Conservation (phyloP, 2,888 invertebrate species). For the Machimus rusticus region DNA sequence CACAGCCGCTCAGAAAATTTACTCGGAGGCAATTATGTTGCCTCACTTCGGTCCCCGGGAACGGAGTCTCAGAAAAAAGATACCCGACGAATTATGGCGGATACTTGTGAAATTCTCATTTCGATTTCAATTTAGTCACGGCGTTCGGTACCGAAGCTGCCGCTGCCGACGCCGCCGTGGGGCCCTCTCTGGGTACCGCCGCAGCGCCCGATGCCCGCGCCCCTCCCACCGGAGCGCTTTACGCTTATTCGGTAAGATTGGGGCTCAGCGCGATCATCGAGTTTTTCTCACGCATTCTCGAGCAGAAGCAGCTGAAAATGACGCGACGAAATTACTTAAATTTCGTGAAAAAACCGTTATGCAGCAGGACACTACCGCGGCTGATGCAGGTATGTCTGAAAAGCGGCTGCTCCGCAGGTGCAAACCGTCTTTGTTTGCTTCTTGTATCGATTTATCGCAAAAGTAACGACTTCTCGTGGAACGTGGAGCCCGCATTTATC, state of each 20-base stretch:
- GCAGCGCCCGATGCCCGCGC: not conserved
- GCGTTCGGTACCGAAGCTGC: not conserved
- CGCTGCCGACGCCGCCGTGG: not conserved
- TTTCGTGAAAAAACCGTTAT: not conserved
- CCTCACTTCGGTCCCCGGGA: not conserved
- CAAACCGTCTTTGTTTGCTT: not conserved
- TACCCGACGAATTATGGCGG: not conserved
- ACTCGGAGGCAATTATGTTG: not conserved
- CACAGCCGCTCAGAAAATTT: not conserved
- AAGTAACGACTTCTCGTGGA: not conserved
- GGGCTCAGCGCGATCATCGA: not conserved
- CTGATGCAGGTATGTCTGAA: not conserved
- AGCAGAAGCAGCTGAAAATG: not conserved
- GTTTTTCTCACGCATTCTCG: not conserved
- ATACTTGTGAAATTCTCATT: slow-evolving; percentile 7
- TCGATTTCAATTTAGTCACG: slow-evolving; percentile 28
- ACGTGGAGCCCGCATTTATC: not conserved
- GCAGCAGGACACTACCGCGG: not conserved
- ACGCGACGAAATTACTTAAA: not conserved
- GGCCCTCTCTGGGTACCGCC: not conserved
- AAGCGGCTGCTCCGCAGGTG: not conserved
- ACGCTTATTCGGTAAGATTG: not conserved
- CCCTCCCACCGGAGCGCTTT: not conserved
- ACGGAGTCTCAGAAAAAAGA: not conserved
- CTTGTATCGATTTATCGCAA: not conserved